Evolutionary conservation across 2,113 vertebrate genomes (phyloP).

Genomic region (Mellivora capensis): DNA sequence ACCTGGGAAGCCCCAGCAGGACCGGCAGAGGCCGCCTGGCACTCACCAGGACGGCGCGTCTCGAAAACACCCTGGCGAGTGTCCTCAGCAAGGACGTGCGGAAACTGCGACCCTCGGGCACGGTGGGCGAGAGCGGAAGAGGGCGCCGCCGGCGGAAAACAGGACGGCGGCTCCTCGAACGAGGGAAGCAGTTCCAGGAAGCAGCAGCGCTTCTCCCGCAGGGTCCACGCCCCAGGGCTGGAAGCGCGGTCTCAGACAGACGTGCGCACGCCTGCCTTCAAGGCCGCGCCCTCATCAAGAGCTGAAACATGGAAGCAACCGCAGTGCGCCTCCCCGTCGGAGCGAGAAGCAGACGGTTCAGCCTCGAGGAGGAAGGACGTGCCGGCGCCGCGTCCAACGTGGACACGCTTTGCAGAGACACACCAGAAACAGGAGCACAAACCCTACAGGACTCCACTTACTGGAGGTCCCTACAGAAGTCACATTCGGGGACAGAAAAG

Average conservation of each 20-base stretch:
- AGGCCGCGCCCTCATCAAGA: rapidly evolving
- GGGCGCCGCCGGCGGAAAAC: rapidly evolving
- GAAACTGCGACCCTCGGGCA: rapidly evolving
- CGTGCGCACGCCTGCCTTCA: rapidly evolving
- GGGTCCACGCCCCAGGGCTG: rapidly evolving
- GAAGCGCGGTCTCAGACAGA: not conserved
- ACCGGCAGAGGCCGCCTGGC: not conserved
- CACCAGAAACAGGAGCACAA: no score
- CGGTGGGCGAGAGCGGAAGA: rapidly evolving
- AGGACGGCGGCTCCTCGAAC: rapidly evolving
- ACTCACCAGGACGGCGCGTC: rapidly evolving
- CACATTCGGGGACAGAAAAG: not conserved
- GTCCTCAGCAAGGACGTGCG: rapidly evolving
- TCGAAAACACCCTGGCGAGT: not conserved
- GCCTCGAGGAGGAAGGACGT: not conserved
- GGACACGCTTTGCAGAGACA: rapidly evolving
- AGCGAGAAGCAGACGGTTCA: rapidly evolving
- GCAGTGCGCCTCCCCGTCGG: rapidly evolving
- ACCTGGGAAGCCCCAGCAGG: not conserved
- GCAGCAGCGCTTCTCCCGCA: not conserved
- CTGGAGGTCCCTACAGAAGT: not conserved
- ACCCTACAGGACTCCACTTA: rapidly evolving
- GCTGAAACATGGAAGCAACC: not conserved
- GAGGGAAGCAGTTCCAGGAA: not conserved
- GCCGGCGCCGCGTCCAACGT: rapidly evolving